Evolutionary conservation across 1,140 invertebrate genomes (phyloP).

Genomic region (Cotesia glomerata): DNA sequence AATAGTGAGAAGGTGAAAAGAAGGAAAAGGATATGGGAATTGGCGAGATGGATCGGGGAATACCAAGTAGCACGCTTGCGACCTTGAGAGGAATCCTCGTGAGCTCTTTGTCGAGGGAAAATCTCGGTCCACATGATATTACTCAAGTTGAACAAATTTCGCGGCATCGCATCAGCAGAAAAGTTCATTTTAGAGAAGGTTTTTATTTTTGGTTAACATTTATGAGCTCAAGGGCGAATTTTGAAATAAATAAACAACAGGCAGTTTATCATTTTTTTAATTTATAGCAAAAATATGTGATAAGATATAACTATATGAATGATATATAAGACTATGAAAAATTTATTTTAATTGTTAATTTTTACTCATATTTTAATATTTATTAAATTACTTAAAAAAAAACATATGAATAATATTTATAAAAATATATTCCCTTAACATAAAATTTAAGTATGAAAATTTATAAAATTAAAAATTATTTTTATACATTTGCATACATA

Average conservation of each 20-base stretch:
- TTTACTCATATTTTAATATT: no score
- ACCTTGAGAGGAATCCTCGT: slow-evolving; percentile 68
- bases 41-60: slow-evolving; percentile 60
- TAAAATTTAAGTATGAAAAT: no score
- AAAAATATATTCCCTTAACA: no score
- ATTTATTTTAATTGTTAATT: no score
- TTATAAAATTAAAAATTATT: no score
- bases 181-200: slow-evolving; percentile 50
- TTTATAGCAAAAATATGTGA: no score
- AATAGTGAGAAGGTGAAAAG: slow-evolving; percentile 1
- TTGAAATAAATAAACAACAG: not conserved
- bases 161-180: slow-evolving; percentile 47
- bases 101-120: slow-evolving; percentile 67
- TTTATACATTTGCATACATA: no score
- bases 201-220: slow-evolving; percentile 24
- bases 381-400: no score
- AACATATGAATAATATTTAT: no score
- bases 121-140: slow-evolving; percentile 63
- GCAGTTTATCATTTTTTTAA: no score
- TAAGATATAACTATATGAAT: no score
- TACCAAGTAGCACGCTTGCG: slow-evolving; percentile 64
- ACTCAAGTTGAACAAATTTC: slow-evolving; percentile 47
- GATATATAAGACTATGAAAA: no score
- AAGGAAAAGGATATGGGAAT: slow-evolving; percentile 50
- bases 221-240: not conserved